Evolutionary conservation across 2,113 vertebrate genomes (phyloP).

Genomic region (Sialia sialis): DNA sequence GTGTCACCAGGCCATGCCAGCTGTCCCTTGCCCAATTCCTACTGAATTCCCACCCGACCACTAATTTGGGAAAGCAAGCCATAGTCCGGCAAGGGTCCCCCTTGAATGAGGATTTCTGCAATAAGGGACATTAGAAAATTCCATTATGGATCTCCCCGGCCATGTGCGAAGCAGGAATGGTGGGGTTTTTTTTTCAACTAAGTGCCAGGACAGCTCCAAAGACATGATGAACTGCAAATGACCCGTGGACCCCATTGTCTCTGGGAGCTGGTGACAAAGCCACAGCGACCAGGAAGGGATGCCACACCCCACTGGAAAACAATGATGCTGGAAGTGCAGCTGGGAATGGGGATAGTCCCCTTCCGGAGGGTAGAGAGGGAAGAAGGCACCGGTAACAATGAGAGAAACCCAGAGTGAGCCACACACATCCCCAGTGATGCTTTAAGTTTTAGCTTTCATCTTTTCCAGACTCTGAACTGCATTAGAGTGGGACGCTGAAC

Average conservation of each 20-base stretch:
- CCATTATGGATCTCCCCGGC: not conserved
- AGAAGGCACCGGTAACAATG: fast-evolving
- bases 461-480: not conserved
- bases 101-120: not conserved
- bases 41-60: not conserved
- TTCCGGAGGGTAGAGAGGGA: not conserved
- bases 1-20: fast-evolving
- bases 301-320: not conserved
- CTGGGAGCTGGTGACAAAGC: not conserved
- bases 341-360: not conserved
- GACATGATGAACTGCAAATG: conserved; percentile 5
- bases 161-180: not conserved
- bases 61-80: conserved; percentile 8
- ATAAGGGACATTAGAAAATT: not conserved
- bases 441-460: not conserved
- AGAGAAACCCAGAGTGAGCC: not conserved
- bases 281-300: not conserved
- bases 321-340: not conserved
- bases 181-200: not conserved
- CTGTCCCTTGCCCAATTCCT: not conserved
- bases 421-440: not conserved
- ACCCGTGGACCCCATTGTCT: not conserved
- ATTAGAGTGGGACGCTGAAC: not conserved
- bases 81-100: not conserved
- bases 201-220: not conserved